Evolutionary conservation across 2,113 vertebrate species (phyloP).

Genomic region (Neolamprologus cancellatus): DNA sequence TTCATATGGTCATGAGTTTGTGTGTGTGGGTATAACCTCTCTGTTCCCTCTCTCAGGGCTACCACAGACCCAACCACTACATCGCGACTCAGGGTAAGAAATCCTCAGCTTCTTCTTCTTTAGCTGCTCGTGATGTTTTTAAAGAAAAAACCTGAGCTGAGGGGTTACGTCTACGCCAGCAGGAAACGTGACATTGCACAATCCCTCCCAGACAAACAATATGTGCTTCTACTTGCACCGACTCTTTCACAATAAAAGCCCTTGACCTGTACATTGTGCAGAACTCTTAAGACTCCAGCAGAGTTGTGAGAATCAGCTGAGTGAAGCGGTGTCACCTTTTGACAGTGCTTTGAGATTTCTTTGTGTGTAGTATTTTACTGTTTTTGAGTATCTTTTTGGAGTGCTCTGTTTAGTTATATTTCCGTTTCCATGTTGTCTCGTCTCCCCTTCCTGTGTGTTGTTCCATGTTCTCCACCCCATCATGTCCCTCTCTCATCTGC

Average conservation of each 20-base stretch:
- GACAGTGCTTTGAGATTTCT: neutral
- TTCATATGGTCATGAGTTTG: neutral
- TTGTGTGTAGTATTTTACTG: neutral
- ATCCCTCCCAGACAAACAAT: neutral
- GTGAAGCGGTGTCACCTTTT: neutral
- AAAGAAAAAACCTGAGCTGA: neutral
- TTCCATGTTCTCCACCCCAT: neutral
- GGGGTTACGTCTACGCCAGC: neutral
- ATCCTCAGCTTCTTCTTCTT: neutral
- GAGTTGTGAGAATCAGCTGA: neutral
- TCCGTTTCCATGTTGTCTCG: neutral
- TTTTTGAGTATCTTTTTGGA: neutral
- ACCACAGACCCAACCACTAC: slow-evolving; percentile 61
- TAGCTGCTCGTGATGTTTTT: neutral
- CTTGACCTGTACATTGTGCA: neutral
- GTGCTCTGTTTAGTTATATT: neutral
- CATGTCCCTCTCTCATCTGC: neutral
- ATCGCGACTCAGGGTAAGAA: slow-evolving; percentile 55
- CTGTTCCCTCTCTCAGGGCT: slow-evolving; percentile 32
- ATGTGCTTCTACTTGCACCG: neutral
- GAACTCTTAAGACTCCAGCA: neutral
- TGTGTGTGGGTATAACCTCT: neutral
- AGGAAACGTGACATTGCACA: neutral
- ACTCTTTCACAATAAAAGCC: neutral
- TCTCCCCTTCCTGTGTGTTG: neutral